Evolutionary conservation across 2,888 invertebrate genomes (phyloP), one percentile per base, ranked within the genome.

Genomic region (Hydraecia micacea): DNA sequence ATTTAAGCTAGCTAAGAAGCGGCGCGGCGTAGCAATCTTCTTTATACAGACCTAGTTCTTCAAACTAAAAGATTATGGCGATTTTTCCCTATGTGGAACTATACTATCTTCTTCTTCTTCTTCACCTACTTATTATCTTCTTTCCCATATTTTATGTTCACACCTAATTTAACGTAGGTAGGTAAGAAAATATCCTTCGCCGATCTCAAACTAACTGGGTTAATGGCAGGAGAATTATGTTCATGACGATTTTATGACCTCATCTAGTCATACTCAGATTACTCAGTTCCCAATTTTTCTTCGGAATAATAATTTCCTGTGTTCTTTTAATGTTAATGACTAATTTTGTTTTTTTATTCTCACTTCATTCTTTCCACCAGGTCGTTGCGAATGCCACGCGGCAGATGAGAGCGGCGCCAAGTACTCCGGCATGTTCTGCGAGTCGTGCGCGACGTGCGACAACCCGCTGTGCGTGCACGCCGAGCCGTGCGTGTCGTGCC

Each of bases 401-500:
- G 90, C 91, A 0, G 91, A 92, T 15, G 90, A 90, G 42, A 92
- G 91, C 15, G 93, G 91, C 8, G 88, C 90, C 2, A 91, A 91
- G 42, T 97, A 96, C 86, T 91, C 94, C 0, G 97, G 97, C 39
- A 91, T 89, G 69, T 97, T 94, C 90, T 97, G 97, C 78, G 97
- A 97, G 91, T 95, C 95, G 11, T 97, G 97, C 83, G 93, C 96
- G 1, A 94, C 94, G 0, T 97, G 97, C 80, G 94, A 92, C 78
- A 97, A 97, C 86, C 96, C 97, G 1, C 92, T 97, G 75, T 97
- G 97, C 87, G 93, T 93, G 7, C 93, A 93, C 79, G 97, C 97
- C n/a, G 96, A 97, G 87, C 94, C 95, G 2, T 97, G 96, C 83
- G 97, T 97, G 5, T 62, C 90, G 32, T 96, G 97, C 83, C 93